Evolutionary conservation across 2,888 invertebrate genomes (phyloP), one percentile per base, ranked within the genome.

Genomic region (Salpingus planirostris): DNA sequence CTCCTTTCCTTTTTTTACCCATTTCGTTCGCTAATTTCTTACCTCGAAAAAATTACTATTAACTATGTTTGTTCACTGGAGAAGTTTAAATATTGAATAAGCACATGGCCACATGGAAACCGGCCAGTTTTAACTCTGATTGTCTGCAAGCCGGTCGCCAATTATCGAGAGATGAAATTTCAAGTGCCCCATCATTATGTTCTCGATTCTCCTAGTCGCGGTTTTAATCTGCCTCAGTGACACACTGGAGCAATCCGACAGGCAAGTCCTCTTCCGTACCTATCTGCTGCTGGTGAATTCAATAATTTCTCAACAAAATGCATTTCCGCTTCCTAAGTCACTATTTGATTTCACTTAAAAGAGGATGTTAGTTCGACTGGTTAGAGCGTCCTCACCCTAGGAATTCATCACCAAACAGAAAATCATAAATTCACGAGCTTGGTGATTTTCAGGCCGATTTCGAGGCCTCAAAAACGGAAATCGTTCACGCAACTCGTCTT

Each of bases 121-220:
- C n/a, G 28, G 33, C 33, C 40, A 44, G 41, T 44, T 40, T 34
- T 36, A 29, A 28, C 29, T 33, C 30, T 31, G 37, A 37, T 42
- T 38, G 37, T 35, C 29, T 29, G 12, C 32, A 34, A 36, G 36
- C 29, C 29, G 35, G 40, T 38, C 40, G 40, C 23, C 33, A 43
- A 42, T 42, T 39, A 43, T 4, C 4, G 7, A 11, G 43, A 36
- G 37, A 44, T 44, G 44, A 37, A 40, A 37, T 24, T 34, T 33
- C 35, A 33, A 28, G 15, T 23, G 13, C 13, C 18, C 18, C 5
- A 8, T 36, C 36, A 43, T 40, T 31, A 46, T 46, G 46, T 35
- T 42, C 22, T 37, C 27, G 32, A 27, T 33, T 27, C 18, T 46
- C 29, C 24, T 46, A 23, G 13, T 37, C 15, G 24, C 42, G 14